Base-by-base conservation (phyloP, 2,113 vertebrate genomes). In the Grammomys surdaster region DNA sequence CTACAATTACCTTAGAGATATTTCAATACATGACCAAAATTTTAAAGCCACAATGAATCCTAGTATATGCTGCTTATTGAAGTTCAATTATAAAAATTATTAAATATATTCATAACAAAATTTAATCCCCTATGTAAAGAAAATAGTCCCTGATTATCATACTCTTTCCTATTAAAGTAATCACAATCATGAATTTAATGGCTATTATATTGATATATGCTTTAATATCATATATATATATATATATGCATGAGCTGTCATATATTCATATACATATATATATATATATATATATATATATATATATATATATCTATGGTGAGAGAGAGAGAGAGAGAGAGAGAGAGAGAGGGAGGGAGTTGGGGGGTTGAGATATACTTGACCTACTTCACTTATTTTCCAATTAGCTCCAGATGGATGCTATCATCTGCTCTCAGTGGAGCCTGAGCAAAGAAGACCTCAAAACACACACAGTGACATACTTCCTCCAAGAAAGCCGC, bases 1-100 rank as follows among this genome's bases (percentile, higher is more conserved):
- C 76, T 63, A 95, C 82, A 90, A 65, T 90, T 78, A 94, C n/a
- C 84, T 72, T 88, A 24, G 72, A 46, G 87, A 73, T 70, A 77
- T 81, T 94, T 69, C 88, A 89, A 89, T 65, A 56, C 3, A 58
- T 17, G 78, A 36, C 4, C 54, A 63, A 8, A 8, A 33, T 95
- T 84, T 6, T 14, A 58, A 31, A 60, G 46, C 20, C 76, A 51
- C 8, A 78, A 19, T 80, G 17, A 92, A 69, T 88, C 7, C 94
- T 88, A 69, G 65, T 20, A 92, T 58, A n/a, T 40, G 5, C 13
- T 84, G 17, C 76, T 60, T 92, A 72, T 9, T 89, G 8, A 1
- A 7, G 0, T 94, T 88, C 7, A 28, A 16, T 56, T 81, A 16
- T n/a, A 76, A 63, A 69, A 80, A 65, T 24, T 7, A 12, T 20